Percentiles rank a stretch among this genome's conserved stretches.
These are phyloP conservation scores for Pycnonotus jocosus DNA, from an alignment of 2,113 vertebrate genomes.

Conservation along the genomic window DNA sequence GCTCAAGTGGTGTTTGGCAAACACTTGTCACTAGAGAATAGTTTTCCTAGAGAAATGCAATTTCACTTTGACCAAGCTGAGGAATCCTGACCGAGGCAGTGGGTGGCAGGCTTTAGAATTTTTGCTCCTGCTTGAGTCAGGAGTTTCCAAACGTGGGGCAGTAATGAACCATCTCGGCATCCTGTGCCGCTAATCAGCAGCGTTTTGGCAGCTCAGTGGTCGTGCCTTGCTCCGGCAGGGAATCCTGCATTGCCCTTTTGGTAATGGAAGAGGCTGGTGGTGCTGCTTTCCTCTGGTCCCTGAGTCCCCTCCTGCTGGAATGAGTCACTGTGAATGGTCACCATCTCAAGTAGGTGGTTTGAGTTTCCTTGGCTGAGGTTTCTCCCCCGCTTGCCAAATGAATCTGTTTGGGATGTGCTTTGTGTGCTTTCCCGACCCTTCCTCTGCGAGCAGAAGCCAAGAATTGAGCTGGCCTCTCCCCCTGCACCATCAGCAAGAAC, in stretches of 20 bases:
- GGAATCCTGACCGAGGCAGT: neutral
- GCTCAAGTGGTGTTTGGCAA: neutral
- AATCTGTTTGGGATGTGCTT: neutral
- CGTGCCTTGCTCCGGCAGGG: fast-evolving
- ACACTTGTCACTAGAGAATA: neutral
- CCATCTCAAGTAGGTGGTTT: neutral
- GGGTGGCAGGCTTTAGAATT: neutral
- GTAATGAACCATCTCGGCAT: fast-evolving
- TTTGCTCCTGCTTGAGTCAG: neutral
- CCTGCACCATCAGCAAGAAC: neutral
- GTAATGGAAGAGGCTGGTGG: neutral
- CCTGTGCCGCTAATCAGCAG: fast-evolving
- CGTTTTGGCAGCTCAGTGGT: fast-evolving
- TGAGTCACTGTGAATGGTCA: neutral
- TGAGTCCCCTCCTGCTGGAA: fast-evolving
- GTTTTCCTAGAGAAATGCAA: neutral
- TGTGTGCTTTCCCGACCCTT: neutral
- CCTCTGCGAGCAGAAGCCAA: neutral
- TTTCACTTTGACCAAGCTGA: neutral
- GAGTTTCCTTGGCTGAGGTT: neutral
- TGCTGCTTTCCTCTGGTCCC: fast-evolving
- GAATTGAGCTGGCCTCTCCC: neutral
- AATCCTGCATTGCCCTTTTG: fast-evolving
- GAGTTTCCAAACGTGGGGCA: neutral
- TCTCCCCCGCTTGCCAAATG: neutral